These are phyloP conservation scores for Turritopsis rubra DNA, from an alignment of 30 jellyfish, hydroid and myxozoan species.

Conservation along the genomic window DNA sequence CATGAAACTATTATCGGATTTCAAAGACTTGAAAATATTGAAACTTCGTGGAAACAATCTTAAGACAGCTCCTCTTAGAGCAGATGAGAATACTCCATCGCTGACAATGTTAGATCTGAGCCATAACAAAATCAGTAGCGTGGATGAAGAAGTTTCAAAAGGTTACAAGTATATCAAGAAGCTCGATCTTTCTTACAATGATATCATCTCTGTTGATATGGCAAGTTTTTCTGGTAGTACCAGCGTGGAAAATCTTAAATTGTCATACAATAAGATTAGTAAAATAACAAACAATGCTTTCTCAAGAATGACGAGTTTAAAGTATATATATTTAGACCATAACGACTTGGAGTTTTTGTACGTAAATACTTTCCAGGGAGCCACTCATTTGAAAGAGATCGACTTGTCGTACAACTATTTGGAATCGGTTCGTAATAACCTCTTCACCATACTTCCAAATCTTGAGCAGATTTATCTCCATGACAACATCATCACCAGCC, in stretches of 20 bases:
- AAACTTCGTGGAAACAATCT: not conserved
- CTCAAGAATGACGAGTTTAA: not conserved
- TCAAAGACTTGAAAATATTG: not conserved
- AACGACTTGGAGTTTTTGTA: conserved; percentile 5
- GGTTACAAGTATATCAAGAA: not conserved
- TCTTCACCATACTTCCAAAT: not conserved
- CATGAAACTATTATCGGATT: not conserved
- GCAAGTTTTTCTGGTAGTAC: not conserved
- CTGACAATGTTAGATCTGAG: not conserved
- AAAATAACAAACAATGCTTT: not conserved
- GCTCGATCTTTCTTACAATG: not conserved
- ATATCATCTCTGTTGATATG: not conserved
- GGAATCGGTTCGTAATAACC: not conserved
- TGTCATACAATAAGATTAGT: not conserved
- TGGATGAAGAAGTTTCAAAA: not conserved
- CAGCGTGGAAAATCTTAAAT: not conserved
- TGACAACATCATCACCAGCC: conserved; percentile 11
- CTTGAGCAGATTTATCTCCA: not conserved
- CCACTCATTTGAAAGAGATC: not conserved
- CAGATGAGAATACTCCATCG: not conserved
- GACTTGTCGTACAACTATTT: not conserved
- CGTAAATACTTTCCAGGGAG: not conserved
- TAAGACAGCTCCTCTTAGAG: not conserved
- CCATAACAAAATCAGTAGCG: not conserved
- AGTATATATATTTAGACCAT: not conserved